Conservation (phyloP, 2,797 vertebrate genomes). For the Anolis apletophallus region DNA sequence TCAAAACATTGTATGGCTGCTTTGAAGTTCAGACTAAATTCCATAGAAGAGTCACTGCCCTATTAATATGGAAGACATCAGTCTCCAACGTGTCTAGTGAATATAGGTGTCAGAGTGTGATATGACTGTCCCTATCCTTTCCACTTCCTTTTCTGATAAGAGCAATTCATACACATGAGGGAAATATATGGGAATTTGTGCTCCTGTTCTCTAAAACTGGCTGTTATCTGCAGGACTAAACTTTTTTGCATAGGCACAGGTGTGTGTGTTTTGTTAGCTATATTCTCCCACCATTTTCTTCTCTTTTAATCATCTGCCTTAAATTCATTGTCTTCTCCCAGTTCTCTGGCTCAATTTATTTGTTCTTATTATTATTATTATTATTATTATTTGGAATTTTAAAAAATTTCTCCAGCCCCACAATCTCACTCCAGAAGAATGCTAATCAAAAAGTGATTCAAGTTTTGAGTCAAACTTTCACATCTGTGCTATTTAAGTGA, state of each 20-base stretch:
- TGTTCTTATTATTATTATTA: not conserved
- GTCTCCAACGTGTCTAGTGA: not conserved
- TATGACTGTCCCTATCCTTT: too few relatives aligned
- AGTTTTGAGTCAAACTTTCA: slow-evolving; percentile 68
- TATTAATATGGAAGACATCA: too few relatives aligned
- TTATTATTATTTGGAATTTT: slow-evolving; percentile 34
- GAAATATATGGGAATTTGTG: not conserved
- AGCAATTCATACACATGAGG: not conserved
- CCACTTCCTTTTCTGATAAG: not conserved
- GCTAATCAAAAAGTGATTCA: slow-evolving; percentile 62
- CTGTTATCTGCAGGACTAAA: slow-evolving; percentile 4
- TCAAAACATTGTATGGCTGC: not conserved
- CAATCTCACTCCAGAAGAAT: slow-evolving; percentile 68
- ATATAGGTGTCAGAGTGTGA: not conserved
- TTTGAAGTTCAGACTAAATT: not conserved
- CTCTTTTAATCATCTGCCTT: slow-evolving; percentile 42
- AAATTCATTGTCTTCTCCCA: slow-evolving; percentile 57
- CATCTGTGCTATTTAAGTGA: slow-evolving; percentile 60
- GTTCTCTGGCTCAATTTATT: slow-evolving; percentile 45
- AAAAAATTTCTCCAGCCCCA: slow-evolving; percentile 49
- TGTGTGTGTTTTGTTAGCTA: not conserved
- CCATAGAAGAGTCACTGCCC: too few relatives aligned
- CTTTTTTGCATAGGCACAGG: not conserved
- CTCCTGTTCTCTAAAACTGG: not conserved
- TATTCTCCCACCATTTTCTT: slow-evolving; percentile 47